A percentile compares a stretch with the other conserved stretches of the same genome.
Evolutionary conservation across 2,113 vertebrate genomes (phyloP).

Genomic region (Callospermophilus lateralis): DNA sequence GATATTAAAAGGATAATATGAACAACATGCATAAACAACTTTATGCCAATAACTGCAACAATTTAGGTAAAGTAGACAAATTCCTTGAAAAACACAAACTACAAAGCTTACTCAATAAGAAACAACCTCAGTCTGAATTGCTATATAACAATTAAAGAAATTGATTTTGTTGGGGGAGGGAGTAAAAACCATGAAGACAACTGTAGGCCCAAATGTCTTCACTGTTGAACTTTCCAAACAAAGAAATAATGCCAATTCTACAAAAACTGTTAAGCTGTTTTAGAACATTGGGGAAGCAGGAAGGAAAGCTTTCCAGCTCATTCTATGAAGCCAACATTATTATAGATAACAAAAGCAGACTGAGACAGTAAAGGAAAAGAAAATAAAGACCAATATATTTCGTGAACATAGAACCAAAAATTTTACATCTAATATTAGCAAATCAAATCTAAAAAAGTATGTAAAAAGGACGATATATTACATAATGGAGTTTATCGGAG

Average conservation of each 20-base stretch:
- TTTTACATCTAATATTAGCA: not conserved
- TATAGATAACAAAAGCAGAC: not conserved
- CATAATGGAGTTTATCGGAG: not conserved
- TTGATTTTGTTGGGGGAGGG: not conserved
- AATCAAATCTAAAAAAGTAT: not conserved
- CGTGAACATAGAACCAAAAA: too few relatives aligned
- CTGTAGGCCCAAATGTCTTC: not conserved
- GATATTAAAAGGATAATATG: not conserved
- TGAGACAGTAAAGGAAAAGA: not conserved
- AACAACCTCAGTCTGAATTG: not conserved
- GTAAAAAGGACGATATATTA: not conserved
- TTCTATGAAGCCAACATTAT: not conserved
- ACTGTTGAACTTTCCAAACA: not conserved
- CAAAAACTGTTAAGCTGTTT: not conserved
- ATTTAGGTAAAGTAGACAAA: not conserved
- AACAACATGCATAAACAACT: not conserved
- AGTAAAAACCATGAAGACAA: not conserved
- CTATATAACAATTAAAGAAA: not conserved
- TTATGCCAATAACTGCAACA: not conserved
- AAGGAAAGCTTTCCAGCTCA: not conserved
- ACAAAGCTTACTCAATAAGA: not conserved
- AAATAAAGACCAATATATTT: not conserved
- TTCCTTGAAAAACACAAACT: not conserved
- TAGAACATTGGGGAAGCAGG: not conserved
- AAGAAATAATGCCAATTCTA: slow-evolving; percentile 8